phyloP scores from a whole-genome alignment of 2,888 invertebrate genomes.

The Cactoblastis cactorum region DNA sequence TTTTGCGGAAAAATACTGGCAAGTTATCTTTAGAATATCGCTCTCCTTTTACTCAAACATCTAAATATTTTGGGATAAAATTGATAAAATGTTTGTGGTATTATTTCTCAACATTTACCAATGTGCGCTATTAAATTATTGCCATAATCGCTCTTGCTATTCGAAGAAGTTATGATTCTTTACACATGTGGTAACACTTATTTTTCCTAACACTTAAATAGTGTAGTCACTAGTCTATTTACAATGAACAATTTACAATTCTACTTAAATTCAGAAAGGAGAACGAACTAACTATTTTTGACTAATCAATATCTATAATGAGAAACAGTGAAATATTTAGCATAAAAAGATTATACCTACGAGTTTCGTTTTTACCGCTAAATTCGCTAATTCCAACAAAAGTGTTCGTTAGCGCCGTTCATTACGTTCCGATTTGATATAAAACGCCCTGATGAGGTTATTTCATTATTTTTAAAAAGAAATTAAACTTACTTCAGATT shows the following conservation, averaged over 20 bases:
- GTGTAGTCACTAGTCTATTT: too few species aligned
- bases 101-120: too few species aligned
- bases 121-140: too few species aligned
- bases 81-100: too few species aligned
- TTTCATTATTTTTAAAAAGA: conserved; percentile 1
- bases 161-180: too few species aligned
- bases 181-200: too few species aligned
- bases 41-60: background rate
- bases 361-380: background rate
- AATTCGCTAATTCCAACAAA: conserved; percentile 6
- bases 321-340: conserved; percentile 5
- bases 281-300: background rate
- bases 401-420: conserved; percentile 7
- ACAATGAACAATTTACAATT: too few species aligned
- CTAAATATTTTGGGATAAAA: too few species aligned
- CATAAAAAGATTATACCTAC: conserved; percentile 9
- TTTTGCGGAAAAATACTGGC: background rate
- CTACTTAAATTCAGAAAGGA: too few species aligned
- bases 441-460: background rate
- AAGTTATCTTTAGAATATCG: too few species aligned
- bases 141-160: too few species aligned
- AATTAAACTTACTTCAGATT: background rate
- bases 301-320: background rate
- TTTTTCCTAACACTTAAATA: too few species aligned
- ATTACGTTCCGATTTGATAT: background rate